Base-by-base conservation (phyloP, 2,888 invertebrate genomes). In the Philonicus albiceps region DNA sequence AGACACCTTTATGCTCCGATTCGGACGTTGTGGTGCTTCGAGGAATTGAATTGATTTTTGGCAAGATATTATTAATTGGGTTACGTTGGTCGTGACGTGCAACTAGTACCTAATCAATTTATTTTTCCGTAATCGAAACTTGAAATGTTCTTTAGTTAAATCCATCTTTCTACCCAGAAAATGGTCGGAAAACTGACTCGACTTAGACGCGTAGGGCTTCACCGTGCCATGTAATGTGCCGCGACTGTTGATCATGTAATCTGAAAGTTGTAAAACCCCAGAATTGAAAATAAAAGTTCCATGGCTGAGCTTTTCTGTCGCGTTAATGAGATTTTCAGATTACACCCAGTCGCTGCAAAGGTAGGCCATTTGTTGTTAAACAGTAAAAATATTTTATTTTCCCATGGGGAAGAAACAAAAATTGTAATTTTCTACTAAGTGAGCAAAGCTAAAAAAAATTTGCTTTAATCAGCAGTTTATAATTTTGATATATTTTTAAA, bases 31-130 rank as follows among this genome's bases (percentile, higher is more conserved):
- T 43, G 27, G 43, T 40, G 78, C 22, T 43, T 43, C 27, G 22
- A 16, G 78, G 78, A 22, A 27, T 43, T 78, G 40, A 40, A 78
- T 78, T 78, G 78, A 78, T 78, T 78, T 78, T 78, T 78, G 78
- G 78, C 49, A 78, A 27, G 16, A 40, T 22, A 78, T 16, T 37
- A 37, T 30, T 78, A 78, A 78, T 78, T 78, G 43, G 78, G 78
- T 78, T 78, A 78, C 6, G 13, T 22, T 78, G 78, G 34, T 40
- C 78, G 30, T 78, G 78, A 78, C 37, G 78, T 78, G 43, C 43
- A 78, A 78, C 7, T 43, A 11, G 27, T 78, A 2, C 30, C 34
- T 8, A 78, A 30, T 27, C 11, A 22, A 78, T 78, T 78, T 43
- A 78, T 49, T 78, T 78, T 49, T 75, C 8, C n/a, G 6, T 6